Percentiles rank a stretch among this genome's conserved stretches.
These are phyloP conservation scores for Dysdera silvatica DNA, from an alignment of 1,140 invertebrate species.

Conservation along the genomic window DNA sequence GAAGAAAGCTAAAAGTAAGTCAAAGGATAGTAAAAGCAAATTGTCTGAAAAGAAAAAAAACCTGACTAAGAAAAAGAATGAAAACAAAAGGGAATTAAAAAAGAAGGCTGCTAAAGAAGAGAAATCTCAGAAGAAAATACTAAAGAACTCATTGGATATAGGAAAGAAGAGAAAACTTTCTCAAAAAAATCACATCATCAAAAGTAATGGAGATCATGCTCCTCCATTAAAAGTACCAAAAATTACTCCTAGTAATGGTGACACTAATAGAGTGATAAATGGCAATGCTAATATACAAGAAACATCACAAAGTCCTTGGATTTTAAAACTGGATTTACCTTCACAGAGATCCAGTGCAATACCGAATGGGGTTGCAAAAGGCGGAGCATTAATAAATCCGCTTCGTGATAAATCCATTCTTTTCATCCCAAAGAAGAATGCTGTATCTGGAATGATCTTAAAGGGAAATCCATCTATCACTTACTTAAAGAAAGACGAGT, in stretches of 20 bases:
- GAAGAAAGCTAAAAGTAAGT: slow-evolving; percentile 4
- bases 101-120: slow-evolving; percentile 4
- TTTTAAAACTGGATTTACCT: slow-evolving; percentile 1
- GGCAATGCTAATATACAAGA: slow-evolving; percentile 5
- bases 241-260: no score
- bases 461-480: no score
- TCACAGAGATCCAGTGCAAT: not conserved
- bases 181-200: not conserved
- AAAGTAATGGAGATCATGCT: not conserved
- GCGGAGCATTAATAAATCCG: slow-evolving; percentile 3
- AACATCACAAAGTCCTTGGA: not conserved
- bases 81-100: slow-evolving; percentile 6
- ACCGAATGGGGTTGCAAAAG: not conserved
- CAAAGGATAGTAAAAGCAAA: not conserved
- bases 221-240: slow-evolving; percentile 14
- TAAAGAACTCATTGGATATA: not conserved
- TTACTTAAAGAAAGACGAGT: no score
- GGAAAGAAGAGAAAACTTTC: slow-evolving; percentile 8
- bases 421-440: not conserved
- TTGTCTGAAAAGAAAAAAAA: not conserved
- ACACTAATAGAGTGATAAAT: slow-evolving; percentile 13
- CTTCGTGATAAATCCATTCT: not conserved
- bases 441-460: no score
- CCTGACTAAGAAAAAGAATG: slow-evolving; percentile 3
- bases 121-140: not conserved